Evolutionary conservation across 1,140 invertebrate genomes (phyloP), one percentile per base, ranked within the genome.

Genomic region (Drosophila virilis): DNA sequence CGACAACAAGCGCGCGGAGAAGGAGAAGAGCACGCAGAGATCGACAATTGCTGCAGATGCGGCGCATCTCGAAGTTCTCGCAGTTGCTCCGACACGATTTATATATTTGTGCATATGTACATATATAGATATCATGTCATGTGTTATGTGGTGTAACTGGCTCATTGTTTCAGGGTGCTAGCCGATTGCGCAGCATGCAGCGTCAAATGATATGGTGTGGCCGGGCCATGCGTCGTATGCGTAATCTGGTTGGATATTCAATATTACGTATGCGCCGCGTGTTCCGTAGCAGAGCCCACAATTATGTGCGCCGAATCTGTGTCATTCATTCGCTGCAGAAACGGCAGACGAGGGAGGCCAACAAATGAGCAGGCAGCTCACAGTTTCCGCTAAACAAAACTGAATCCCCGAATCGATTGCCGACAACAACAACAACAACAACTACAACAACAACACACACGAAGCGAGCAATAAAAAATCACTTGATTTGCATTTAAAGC

Each of bases 401-500:
- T 17, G n/a, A 71, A 62, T 48, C 62, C 8, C 38, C 8, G 32
- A 55, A 69, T 52, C 66, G 60, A 68, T 64, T 78, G 57, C n/a
- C 57, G 28, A 15, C 46, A 59, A 57, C 52, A 32, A 8, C 46
- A 64, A 13, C 40, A 40, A 50, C 45, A 43, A 10, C 38, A 55
- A 42, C 43, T 35, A 8, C 46, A 50, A 55, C 43, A 65, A 32
- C n/a, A 42, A 55, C 10, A 33, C 2, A 51, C 60, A 43, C 71
- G 35, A 79, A 81, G 59, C 62, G 74, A 54, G 62, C 65, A 70
- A 78, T 78, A 74, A 82, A 77, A 77, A 77, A 69, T 61, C 69
- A 80, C 65, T 84, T 83, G 76, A 79, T 78, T 75, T 75, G 73
- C 73, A 71, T 71, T 62, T 54, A 48, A 51, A 55, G 48, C 59